A percentile compares a stretch with the other conserved stretches of the same genome.
These are phyloP conservation scores for Andrena bicolor DNA, from an alignment of 2,888 invertebrate species.

Conservation along the genomic window DNA sequence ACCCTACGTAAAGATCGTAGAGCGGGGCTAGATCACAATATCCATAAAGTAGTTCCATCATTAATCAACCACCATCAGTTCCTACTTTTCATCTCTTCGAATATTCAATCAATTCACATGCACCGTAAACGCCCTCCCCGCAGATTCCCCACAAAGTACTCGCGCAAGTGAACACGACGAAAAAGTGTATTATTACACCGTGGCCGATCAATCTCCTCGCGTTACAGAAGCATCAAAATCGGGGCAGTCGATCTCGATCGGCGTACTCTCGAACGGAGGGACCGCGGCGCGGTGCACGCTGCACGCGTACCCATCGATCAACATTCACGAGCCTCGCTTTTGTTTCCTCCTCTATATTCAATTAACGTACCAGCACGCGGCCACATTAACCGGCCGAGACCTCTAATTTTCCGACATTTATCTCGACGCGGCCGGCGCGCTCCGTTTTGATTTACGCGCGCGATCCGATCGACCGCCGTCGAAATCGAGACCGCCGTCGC, in stretches of 20 bases:
- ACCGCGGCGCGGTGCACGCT: slow-evolving; percentile 2
- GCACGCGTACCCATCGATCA: slow-evolving; percentile 4
- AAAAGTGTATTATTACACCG: no score
- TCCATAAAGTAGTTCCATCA: not conserved
- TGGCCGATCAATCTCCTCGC: no score
- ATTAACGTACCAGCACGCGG: slow-evolving; percentile 22
- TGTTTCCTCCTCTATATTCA: slow-evolving; percentile 30
- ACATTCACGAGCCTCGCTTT: slow-evolving; percentile 1
- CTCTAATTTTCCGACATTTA: slow-evolving; percentile 53
- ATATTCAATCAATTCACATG: not conserved
- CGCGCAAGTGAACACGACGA: no score
- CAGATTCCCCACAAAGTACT: no score
- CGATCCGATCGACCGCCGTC: slow-evolving; percentile 36
- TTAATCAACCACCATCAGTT: not conserved
- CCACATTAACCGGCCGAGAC: slow-evolving; percentile 9
- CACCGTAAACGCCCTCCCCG: not conserved
- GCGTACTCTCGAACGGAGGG: not conserved
- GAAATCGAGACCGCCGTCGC: slow-evolving; percentile 55
- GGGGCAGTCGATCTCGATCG: slow-evolving; percentile 4
- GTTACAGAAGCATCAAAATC: no score
- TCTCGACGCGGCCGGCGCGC: slow-evolving; percentile 30
- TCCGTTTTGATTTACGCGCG: slow-evolving; percentile 25
- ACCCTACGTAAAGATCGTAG: no score
- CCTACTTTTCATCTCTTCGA: not conserved
- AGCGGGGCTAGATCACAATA: no score